These are phyloP conservation scores for Fukomys damarensis DNA, from an alignment of 2,113 vertebrate species.

Conservation along the genomic window DNA sequence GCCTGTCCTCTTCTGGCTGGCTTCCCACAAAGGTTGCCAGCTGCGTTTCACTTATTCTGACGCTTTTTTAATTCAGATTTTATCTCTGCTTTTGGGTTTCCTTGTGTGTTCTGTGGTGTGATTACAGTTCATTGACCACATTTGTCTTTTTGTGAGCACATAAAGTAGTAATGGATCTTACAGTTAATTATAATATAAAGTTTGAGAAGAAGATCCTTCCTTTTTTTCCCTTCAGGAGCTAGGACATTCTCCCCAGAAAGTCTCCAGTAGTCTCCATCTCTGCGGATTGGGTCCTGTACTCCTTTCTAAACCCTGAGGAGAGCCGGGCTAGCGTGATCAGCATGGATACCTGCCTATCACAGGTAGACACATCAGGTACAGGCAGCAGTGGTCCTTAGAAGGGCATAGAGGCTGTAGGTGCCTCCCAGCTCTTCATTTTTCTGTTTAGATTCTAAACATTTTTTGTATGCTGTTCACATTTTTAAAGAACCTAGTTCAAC, in stretches of 20 bases:
- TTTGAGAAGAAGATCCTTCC: not conserved
- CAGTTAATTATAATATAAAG: not conserved
- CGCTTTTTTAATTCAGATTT: not conserved
- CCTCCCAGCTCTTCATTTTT: not conserved
- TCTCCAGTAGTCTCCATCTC: not conserved
- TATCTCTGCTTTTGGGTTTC: not conserved
- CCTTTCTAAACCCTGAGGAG: not conserved
- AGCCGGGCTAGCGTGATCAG: not conserved
- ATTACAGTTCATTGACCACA: not conserved
- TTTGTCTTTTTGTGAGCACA: not conserved
- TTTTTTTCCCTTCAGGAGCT: not conserved
- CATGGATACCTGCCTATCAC: too few species aligned
- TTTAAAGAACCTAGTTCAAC: not conserved
- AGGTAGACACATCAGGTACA: too few species aligned
- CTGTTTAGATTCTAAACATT: not conserved
- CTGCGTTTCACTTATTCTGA: not conserved
- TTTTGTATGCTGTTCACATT: not conserved
- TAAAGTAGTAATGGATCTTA: not conserved
- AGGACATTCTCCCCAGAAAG: not conserved
- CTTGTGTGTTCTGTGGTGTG: not conserved
- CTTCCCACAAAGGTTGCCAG: not conserved
- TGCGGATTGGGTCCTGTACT: not conserved
- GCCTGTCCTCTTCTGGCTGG: fast-evolving
- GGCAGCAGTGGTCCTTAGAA: not conserved
- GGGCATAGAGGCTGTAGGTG: not conserved